Percentiles rank a stretch among this genome's conserved stretches.
Conservation (phyloP, 2,888 invertebrate genomes). For the Carterocephalus palaemon region DNA sequence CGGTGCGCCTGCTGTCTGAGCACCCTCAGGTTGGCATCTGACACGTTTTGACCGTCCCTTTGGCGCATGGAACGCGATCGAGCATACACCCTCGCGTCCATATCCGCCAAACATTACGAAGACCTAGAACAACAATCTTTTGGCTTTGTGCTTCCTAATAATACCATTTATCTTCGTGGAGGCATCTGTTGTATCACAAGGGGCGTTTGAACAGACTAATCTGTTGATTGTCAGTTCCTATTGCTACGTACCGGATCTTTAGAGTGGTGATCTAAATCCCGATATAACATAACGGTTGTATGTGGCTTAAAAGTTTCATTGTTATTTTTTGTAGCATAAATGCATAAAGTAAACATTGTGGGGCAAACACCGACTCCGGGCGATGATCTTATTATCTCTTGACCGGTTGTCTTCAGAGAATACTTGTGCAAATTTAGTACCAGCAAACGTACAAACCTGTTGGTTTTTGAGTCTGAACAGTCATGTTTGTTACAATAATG, state of each 20-base stretch:
- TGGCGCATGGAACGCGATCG: no score
- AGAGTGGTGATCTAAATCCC: slow-evolving; percentile 52
- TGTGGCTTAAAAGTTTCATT: slow-evolving; percentile 32
- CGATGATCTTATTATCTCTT: slow-evolving; percentile 43
- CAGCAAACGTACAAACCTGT: slow-evolving; percentile 22
- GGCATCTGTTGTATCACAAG: slow-evolving; percentile 42
- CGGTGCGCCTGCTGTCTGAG: no score
- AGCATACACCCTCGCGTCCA: no score
- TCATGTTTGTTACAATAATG: slow-evolving; percentile 6
- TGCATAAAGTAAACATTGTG: slow-evolving; percentile 13
- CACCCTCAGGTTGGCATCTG: no score
- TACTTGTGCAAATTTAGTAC: slow-evolving; percentile 27
- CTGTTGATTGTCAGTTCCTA: slow-evolving; percentile 35
- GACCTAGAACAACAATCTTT: slow-evolving; percentile 15
- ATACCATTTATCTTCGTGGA: slow-evolving; percentile 44
- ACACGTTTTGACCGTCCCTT: no score
- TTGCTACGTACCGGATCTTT: slow-evolving; percentile 51
- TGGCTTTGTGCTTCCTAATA: slow-evolving; percentile 28
- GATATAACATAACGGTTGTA: slow-evolving; percentile 52
- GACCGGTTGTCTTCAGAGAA: slow-evolving; percentile 40
- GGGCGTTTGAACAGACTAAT: slow-evolving; percentile 41
- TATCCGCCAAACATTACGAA: no score
- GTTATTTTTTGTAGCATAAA: slow-evolving; percentile 18
- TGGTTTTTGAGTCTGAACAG: slow-evolving; percentile 10
- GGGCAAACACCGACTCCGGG: slow-evolving; percentile 22